These are phyloP conservation scores for Erebia aethiops DNA, from an alignment of 2,888 invertebrate species.

Conservation along the genomic window DNA sequence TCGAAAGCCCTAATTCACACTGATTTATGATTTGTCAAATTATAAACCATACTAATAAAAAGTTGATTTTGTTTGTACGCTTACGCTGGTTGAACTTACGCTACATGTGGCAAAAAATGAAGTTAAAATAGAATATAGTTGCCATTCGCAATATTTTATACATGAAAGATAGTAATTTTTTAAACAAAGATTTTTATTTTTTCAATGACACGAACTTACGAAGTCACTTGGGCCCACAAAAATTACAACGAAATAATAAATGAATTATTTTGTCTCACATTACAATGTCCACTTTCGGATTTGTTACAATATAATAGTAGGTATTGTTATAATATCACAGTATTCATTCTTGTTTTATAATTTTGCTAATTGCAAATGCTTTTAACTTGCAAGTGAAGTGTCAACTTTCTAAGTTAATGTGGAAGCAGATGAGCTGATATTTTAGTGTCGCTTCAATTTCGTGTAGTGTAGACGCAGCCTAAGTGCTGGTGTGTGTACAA, in stretches of 20 bases:
- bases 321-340: no score
- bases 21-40: background rate
- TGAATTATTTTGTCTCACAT: background rate
- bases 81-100: background rate
- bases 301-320: background rate
- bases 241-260: constrained; percentile 4
- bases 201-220: background rate
- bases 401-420: background rate
- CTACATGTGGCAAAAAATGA: background rate
- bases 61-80: background rate
- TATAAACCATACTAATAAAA: background rate
- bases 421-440: background rate
- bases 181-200: background rate
- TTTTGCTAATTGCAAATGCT: no score
- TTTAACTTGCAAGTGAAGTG: no score
- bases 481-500: background rate
- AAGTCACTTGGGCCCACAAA: background rate
- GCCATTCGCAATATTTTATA: background rate
- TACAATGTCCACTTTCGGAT: background rate
- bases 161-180: background rate
- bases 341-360: no score
- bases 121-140: background rate
- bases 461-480: constrained; percentile 5
- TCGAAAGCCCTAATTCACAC: no score
- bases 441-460: background rate